Base-by-base conservation (phyloP, 2,888 invertebrate genomes). In the Cataglyphis altisquamis region DNA sequence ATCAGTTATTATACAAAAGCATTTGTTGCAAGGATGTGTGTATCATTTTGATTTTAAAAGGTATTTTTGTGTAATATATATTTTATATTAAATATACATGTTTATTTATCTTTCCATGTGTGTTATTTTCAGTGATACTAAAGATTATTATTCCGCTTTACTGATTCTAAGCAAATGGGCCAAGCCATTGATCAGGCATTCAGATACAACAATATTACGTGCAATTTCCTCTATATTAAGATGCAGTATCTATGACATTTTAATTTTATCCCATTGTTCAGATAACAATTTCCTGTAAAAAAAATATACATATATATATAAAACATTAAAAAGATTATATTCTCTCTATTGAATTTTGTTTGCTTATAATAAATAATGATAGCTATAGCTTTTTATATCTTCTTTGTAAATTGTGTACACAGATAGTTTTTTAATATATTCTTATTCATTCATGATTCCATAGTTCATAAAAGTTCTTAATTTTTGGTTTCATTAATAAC, bases 151-250 rank as follows among this genome's bases (percentile, higher is more conserved):
- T 52, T 52, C n/a, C 2, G n/a, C 8, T 52, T 52, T 52, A 52
- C 3, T 52, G 8, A n/a, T 52, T 0, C 15, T 52, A 52, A 52
- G 6, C 8, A n/a, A 52, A n/a, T 52, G 52, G 8, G n/a, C 52
- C 52, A 52, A 52, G 5, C 18, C 52, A 52, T 52, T 52, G 8
- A 52, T 52, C 3, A 52, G 8, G 52, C 52, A 52, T n/a, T 52
- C 86, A 25, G 68, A 90, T 36, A 82, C 86, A 39, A 90, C 83
- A 45, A 73, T 91, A 70, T 87, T 92, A 68, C 82, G 77, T 39
- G 85, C 91, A 12, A 88, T 92, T 41, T 84, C 8, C 8, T n/a
- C 6, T 52, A n/a, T 52, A 52, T 0, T 52, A 52, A 84, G 75
- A 36, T 91, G 91, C 32, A 74, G 82, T 41, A n/a, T 74, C 29